Evolutionary conservation across 1,140 invertebrate genomes (phyloP).

Genomic region (Globodera rostochiensis): DNA sequence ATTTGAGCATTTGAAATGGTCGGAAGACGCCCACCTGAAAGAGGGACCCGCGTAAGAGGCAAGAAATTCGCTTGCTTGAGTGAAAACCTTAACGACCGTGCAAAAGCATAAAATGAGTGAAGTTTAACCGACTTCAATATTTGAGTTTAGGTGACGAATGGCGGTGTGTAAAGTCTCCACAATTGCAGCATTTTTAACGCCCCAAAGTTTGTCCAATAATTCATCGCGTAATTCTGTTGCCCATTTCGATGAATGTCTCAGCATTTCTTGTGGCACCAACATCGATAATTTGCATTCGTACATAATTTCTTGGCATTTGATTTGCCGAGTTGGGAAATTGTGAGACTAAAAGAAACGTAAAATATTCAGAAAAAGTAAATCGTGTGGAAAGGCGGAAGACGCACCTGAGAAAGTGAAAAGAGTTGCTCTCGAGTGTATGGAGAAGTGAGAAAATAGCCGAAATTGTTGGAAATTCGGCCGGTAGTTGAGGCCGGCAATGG

Average conservation of each 20-base stretch:
- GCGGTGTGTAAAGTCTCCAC: constrained; percentile 29
- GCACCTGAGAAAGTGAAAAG: constrained; percentile 50
- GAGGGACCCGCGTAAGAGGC: constrained; percentile 51
- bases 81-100: constrained; percentile 35
- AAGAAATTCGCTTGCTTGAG: constrained; percentile 52
- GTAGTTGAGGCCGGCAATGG: background rate
- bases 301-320: constrained; percentile 52
- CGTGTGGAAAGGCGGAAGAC: background rate
- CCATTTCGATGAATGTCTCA: constrained; percentile 50
- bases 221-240: constrained; percentile 43
- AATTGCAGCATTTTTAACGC: constrained; percentile 31
- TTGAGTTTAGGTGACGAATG: constrained; percentile 55
- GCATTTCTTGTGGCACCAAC: constrained; percentile 50
- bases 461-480: background rate
- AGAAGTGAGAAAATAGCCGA: constrained; percentile 47
- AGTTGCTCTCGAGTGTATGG: constrained; percentile 49
- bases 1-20: background rate
- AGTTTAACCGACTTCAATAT: constrained; percentile 40
- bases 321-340: constrained; percentile 49
- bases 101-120: background rate
- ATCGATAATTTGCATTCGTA: constrained; percentile 55
- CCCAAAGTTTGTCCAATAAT: constrained; percentile 44
- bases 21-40: constrained; percentile 13
- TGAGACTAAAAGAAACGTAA: constrained; percentile 39
- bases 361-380: constrained; percentile 19